Base-by-base conservation (phyloP, 53 echinoderm and acorn worm genomes). In the Crossaster papposus region DNA sequence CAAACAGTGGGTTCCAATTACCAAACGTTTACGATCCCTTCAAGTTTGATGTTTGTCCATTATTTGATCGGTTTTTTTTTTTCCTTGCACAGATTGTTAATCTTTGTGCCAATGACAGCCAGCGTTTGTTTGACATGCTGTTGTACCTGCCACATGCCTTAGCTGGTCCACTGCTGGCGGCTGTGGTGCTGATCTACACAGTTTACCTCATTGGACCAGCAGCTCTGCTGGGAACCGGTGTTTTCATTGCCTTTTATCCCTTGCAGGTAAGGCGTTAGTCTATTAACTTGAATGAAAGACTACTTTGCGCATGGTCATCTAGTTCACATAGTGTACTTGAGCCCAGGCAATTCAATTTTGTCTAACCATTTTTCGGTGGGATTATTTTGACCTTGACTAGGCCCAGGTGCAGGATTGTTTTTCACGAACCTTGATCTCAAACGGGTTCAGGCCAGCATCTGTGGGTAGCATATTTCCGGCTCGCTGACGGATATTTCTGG, bases 81-180 rank as follows among this genome's bases (percentile, higher is more conserved):
- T 68, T 26, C 24, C 64, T 1, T 64, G 36, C 29, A 15, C 89
- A 96, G 96, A 96, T 91, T 68, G 96, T 96, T 23, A 95, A 95
- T 44, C 89, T 94, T 8, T 92, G 94, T 55, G 77, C 94, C 2
- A 94, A 92, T 36, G 92, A 95, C 80, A 91, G 94, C 55, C 94
- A 96, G 54, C 91, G 94, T 30, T 54, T 95, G 36, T 95, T 80
- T 51, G 96, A 94, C 28, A 80, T 93, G 81, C 64, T 91, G 34
- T 54, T 91, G 70, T 95, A 73, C 65, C 53, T 89, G 4, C 91
- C 93, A 26, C 79, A 81, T 70, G 76, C 91, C 14, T 70, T 93
- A 24, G 81, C 81, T 86, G 95, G 93, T 65, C 89, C 89, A 31
- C 85, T 81, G 54, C 53, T 95, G 28, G 86, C 89, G 0, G 79